Evolutionary conservation across 2,888 invertebrate species (phyloP).

Genomic region (Hymenopus coronatus): DNA sequence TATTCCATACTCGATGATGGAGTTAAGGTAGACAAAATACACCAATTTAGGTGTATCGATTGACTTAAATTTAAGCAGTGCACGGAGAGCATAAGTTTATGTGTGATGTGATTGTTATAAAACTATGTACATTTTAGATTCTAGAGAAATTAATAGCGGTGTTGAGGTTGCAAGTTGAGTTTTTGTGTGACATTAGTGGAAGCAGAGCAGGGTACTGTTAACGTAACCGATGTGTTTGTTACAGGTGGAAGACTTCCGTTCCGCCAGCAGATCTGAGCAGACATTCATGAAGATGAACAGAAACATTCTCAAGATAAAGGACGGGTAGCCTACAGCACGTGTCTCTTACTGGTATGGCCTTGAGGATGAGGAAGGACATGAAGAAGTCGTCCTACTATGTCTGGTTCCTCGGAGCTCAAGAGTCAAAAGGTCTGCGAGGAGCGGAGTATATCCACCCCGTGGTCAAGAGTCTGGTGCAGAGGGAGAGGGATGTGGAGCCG

Average conservation of each 20-base stretch:
- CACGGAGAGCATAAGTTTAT: no score
- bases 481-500: constrained; percentile 81
- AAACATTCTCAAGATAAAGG: background rate
- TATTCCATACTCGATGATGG: no score
- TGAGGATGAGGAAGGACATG: constrained; percentile 63
- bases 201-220: background rate
- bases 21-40: no score
- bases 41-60: no score
- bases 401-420: constrained; percentile 94
- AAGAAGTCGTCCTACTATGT: constrained; percentile 90
- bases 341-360: background rate
- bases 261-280: background rate
- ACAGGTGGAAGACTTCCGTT: background rate
- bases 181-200: no score
- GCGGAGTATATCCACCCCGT: constrained; percentile 83
- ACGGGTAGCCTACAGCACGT: background rate
- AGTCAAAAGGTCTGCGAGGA: constrained; percentile 83
- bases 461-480: constrained; percentile 76
- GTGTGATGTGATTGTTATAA: no score
- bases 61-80: no score
- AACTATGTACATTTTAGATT: no score
- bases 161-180: no score
- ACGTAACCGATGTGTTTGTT: background rate
- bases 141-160: no score
- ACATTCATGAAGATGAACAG: background rate